A percentile compares a stretch with the other conserved stretches of the same genome.
These are phyloP conservation scores for Terrapene triunguis DNA, from an alignment of 2,113 vertebrate genomes.

Conservation along the genomic window DNA sequence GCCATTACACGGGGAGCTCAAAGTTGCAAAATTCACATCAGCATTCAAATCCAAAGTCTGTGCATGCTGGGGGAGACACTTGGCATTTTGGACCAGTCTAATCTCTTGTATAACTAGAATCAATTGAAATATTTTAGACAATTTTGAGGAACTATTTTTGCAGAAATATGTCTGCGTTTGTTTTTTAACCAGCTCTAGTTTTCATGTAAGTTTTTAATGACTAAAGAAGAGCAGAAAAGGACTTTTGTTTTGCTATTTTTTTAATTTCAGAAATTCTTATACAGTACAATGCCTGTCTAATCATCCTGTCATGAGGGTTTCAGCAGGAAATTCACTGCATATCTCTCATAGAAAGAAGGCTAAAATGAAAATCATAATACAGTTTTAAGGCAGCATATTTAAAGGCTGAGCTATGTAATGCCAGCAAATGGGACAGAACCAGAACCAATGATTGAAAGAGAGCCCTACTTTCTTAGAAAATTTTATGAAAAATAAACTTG, in stretches of 20 bases:
- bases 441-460: conserved; percentile 12
- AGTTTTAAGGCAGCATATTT: neutral
- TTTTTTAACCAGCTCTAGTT: neutral
- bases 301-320: neutral
- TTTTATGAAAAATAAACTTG: conserved; percentile 35
- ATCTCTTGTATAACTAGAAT: neutral
- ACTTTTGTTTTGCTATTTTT: neutral
- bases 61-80: neutral
- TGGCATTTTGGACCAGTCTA: neutral
- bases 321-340: neutral
- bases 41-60: neutral
- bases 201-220: neutral
- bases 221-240: neutral
- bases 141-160: conserved; percentile 1
- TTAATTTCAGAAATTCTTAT: neutral
- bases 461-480: neutral
- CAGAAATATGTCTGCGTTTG: neutral
- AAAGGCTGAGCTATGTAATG: conserved; percentile 20
- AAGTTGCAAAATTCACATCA: neutral
- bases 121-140: neutral
- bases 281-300: neutral
- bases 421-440: neutral
- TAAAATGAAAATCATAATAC: neutral
- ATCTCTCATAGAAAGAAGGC: neutral
- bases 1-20: neutral